A percentile compares a stretch with the other conserved stretches of the same genome.
Conservation (phyloP, 2,888 invertebrate species). For the Erpobdella octoculata region DNA sequence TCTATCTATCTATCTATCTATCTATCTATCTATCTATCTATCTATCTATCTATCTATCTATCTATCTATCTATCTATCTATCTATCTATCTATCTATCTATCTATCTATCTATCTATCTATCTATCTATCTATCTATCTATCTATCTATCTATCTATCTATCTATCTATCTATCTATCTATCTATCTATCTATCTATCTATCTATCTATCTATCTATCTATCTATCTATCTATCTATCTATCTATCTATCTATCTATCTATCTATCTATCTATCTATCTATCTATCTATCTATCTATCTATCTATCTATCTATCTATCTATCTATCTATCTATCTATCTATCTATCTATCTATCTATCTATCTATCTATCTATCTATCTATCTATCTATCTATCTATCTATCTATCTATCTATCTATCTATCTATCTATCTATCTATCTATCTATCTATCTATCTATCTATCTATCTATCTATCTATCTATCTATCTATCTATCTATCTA, state of each 20-base stretch:
- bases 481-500: slow-evolving; percentile 19
- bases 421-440: slow-evolving; percentile 19
- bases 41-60: too few relatives aligned
- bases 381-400: slow-evolving; percentile 19
- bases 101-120: too few relatives aligned
- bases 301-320: slow-evolving; percentile 9
- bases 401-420: slow-evolving; percentile 19
- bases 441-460: slow-evolving; percentile 19
- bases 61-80: too few relatives aligned
- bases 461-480: slow-evolving; percentile 19
- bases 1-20: too few relatives aligned
- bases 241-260: background rate
- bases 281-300: slow-evolving; percentile 1
- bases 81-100: too few relatives aligned
- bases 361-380: slow-evolving; percentile 19
- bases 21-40: too few relatives aligned
- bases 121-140: too few relatives aligned
- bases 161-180: too few relatives aligned
- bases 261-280: background rate
- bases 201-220: too few relatives aligned
- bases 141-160: too few relatives aligned
- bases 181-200: too few relatives aligned
- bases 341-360: slow-evolving; percentile 19
- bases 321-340: slow-evolving; percentile 19
- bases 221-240: background rate